A percentile compares a stretch with the other conserved stretches of the same genome.
Conservation (phyloP, 2,888 invertebrate genomes). For the Gortyna flavago region DNA sequence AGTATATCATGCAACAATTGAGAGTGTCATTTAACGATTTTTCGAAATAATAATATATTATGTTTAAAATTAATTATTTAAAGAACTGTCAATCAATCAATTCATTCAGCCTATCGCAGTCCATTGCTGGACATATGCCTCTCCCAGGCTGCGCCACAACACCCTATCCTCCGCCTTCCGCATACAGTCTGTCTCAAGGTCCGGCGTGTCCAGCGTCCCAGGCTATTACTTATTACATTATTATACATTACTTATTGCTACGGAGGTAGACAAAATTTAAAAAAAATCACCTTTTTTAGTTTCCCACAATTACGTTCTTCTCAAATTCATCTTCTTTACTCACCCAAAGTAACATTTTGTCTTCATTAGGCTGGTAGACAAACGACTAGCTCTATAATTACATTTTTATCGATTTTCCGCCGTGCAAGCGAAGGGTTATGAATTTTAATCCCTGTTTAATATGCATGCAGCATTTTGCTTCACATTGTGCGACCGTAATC, state of each 20-base stretch:
- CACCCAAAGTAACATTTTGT: neutral
- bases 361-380: neutral
- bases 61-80: neutral
- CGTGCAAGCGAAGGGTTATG: slow-evolving; percentile 26
- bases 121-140: too few species aligned
- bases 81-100: neutral
- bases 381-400: slow-evolving; percentile 21
- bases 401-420: slow-evolving; percentile 42
- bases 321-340: neutral
- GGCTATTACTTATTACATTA: too few species aligned
- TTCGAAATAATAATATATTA: neutral
- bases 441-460: slow-evolving; percentile 51
- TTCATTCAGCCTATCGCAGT: too few species aligned
- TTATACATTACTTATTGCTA: neutral
- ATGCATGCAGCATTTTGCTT: slow-evolving; percentile 46
- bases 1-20: neutral
- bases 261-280: too few species aligned
- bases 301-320: too few species aligned
- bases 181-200: neutral
- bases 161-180: neutral
- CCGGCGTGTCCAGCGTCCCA: too few species aligned
- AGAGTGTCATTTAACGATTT: neutral
- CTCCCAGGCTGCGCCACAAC: neutral
- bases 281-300: too few species aligned
- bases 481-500: slow-evolving; percentile 31